A percentile compares a stretch with the other conserved stretches of the same genome.
These are phyloP conservation scores for Oplegnathus fasciatus DNA, from an alignment of 2,113 vertebrate species.

Conservation along the genomic window DNA sequence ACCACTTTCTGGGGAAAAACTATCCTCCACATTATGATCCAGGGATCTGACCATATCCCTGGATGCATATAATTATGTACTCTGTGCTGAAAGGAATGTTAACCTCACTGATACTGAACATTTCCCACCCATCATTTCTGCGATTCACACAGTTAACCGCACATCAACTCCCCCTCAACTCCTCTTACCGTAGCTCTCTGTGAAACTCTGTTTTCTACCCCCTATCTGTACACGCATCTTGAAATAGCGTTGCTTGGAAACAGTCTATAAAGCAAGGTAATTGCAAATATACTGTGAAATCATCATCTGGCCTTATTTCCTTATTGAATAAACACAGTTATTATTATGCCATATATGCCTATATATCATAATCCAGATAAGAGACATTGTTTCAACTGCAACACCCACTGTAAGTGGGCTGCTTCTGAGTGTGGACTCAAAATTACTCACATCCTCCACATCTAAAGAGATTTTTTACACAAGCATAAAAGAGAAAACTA, in stretches of 20 bases:
- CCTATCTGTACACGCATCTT: not conserved
- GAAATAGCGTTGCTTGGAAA: conserved; percentile 45
- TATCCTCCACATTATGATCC: not conserved
- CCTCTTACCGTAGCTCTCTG: conserved; percentile 1
- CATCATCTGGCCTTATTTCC: conserved; percentile 9
- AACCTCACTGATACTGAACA: conserved; percentile 3
- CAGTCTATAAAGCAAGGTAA: not conserved
- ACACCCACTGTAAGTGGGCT: conserved; percentile 3
- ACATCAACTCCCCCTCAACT: conserved; percentile 32
- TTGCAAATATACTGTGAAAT: conserved; percentile 10
- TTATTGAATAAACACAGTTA: not conserved
- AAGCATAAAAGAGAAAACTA: not conserved
- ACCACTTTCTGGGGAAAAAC: not conserved
- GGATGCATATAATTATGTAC: not conserved
- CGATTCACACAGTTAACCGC: not conserved
- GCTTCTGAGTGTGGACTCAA: not conserved
- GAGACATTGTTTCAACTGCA: conserved; percentile 2
- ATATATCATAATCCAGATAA: conserved; percentile 1
- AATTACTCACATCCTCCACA: not conserved
- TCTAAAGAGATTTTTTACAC: not conserved
- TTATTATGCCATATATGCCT: not conserved
- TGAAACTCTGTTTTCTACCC: conserved; percentile 19
- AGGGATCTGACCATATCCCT: not conserved
- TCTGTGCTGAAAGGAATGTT: not conserved
- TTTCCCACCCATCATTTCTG: conserved; percentile 8